phyloP scores from a whole-genome alignment of 2,113 vertebrate species.

The Cathartes aura region DNA sequence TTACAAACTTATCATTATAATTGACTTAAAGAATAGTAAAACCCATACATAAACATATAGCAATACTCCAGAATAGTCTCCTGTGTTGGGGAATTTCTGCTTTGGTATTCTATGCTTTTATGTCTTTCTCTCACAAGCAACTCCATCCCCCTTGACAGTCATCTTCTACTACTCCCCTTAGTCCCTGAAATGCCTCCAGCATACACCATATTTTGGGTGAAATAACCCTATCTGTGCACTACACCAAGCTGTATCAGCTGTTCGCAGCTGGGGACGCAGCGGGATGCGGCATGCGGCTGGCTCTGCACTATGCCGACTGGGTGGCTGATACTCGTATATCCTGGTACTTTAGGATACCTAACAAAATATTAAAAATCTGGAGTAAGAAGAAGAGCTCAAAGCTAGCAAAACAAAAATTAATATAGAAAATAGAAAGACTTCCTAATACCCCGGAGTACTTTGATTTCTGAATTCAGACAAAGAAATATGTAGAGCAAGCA shows the following conservation, averaged over 20 bases:
- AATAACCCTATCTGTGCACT: neutral
- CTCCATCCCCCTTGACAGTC: neutral
- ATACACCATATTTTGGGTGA: neutral
- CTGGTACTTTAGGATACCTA: neutral
- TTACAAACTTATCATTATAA: neutral
- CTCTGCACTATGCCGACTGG: neutral
- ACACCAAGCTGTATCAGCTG: neutral
- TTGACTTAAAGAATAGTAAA: neutral
- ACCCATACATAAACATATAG: neutral
- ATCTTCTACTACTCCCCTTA: neutral
- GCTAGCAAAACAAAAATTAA: neutral
- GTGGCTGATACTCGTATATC: neutral
- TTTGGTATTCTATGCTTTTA: neutral
- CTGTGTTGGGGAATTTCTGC: neutral
- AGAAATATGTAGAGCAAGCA: neutral
- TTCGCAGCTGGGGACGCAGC: neutral
- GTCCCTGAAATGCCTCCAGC: neutral
- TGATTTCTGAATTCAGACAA: neutral
- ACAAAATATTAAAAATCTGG: neutral
- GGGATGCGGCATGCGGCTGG: fast-evolving
- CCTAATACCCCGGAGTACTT: neutral
- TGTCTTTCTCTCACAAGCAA: neutral
- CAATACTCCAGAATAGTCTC: neutral
- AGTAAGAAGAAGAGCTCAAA: neutral
- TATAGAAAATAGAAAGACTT: neutral